phyloP scores from a whole-genome alignment of 2,888 invertebrate genomes.

The Drosophila putrida region DNA sequence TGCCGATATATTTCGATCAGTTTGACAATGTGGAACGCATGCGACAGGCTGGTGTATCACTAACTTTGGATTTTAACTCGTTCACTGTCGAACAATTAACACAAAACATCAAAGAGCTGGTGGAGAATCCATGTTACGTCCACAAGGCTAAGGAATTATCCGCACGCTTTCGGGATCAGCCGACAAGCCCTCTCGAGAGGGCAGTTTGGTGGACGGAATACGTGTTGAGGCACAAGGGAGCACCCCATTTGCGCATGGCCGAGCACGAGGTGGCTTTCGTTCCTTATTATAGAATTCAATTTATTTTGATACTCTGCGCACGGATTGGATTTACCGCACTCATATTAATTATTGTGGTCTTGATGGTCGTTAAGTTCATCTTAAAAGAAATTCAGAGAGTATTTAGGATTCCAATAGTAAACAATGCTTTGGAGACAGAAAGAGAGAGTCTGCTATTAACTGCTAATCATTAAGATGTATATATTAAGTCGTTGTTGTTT shows the following conservation, averaged over 20 bases:
- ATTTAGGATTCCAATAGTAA: neutral
- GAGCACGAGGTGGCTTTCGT: slow-evolving; percentile 62
- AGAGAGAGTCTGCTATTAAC: neutral
- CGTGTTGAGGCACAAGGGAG: slow-evolving; percentile 71
- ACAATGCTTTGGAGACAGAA: neutral
- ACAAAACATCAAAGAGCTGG: slow-evolving; percentile 42
- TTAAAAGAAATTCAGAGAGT: neutral
- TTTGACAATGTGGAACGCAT: slow-evolving; percentile 84
- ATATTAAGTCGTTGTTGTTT: neutral
- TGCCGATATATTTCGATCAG: slow-evolving; percentile 86
- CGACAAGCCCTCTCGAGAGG: slow-evolving; percentile 55
- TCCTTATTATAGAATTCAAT: slow-evolving; percentile 64
- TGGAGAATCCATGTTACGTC: slow-evolving; percentile 42
- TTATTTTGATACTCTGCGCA: slow-evolving; percentile 33
- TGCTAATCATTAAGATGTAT: neutral
- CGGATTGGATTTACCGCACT: slow-evolving; percentile 35
- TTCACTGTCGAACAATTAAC: slow-evolving; percentile 41
- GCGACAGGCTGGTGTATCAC: slow-evolving; percentile 36
- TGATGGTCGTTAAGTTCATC: neutral
- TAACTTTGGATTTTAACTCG: slow-evolving; percentile 67
- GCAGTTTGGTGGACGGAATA: slow-evolving; percentile 82
- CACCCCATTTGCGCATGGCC: slow-evolving; percentile 59
- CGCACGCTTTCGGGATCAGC: slow-evolving; percentile 55
- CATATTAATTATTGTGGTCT: slow-evolving; percentile 13
- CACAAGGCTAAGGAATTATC: slow-evolving; percentile 50